Base-by-base conservation (phyloP, 1,140 invertebrate genomes). In the Helicoverpa armigera region DNA sequence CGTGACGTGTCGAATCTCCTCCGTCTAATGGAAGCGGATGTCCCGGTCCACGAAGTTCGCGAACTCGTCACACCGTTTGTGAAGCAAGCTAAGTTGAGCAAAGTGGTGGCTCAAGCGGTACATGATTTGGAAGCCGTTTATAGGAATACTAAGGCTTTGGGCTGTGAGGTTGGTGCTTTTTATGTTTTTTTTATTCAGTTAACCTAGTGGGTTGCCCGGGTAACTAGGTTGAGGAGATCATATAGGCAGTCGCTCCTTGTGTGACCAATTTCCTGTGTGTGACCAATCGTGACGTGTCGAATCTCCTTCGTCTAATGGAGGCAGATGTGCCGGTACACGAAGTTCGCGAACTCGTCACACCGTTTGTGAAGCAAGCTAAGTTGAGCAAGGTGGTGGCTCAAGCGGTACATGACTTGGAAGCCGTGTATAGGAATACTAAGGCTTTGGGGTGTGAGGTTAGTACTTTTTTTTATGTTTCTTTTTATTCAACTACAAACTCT, bases 81-180 rank as follows among this genome's bases (percentile, higher is more conserved):
- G 77, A 96, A 96, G 61, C 96, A 96, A 85, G 96, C 96, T 3
- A 96, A 97, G 87, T 96, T 96, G 18, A 95, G 96, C 13, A 94
- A 94, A 13, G 89, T 97, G 5, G 97, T 97, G 3, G 97, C 97
- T 65, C 95, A 97, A 85, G 98, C 96, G 0, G 84, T 98, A 0
- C 94, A 96, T 73, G 97, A 98, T 80, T 95, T 99, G 60, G 97
- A 98, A 87, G 94, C 94, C 4, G 96, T 98, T 2, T 96, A 97
- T 51, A 95, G 95, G 23, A 94, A 97, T 88, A 96, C 97, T 12
- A 96, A 96, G 86, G 95, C 96, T 35, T 94, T 98, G 29, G 98
- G 98, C 2, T 96, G 98, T 2, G 97, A 97, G 89, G 97, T 98
- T 23, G 75, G 14, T 81, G 2, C 23, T 23, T 23, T 23, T 23